These are phyloP conservation scores for Cygnus olor DNA, from an alignment of 2,797 vertebrate genomes.

Conservation along the genomic window DNA sequence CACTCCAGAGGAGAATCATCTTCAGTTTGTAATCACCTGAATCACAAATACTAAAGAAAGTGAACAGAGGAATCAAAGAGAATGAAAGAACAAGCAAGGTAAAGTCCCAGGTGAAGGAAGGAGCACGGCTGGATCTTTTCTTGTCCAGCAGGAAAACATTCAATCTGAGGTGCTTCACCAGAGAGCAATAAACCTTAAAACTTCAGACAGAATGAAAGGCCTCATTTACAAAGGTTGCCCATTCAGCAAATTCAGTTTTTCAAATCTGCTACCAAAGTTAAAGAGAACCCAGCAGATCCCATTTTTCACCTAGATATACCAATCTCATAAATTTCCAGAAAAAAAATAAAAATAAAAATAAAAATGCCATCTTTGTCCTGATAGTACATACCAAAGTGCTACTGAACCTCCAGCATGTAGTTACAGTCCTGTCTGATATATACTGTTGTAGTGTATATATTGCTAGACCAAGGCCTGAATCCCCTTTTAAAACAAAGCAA, in stretches of 20 bases:
- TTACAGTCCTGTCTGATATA: neutral
- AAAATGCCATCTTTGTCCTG: neutral
- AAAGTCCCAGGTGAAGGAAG: neutral
- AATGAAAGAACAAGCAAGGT: neutral
- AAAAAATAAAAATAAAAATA: neutral
- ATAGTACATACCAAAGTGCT: neutral
- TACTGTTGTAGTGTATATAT: neutral
- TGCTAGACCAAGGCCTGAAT: neutral
- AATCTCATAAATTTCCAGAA: neutral
- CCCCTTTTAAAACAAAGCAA: neutral
- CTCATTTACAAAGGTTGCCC: neutral
- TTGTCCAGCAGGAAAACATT: neutral
- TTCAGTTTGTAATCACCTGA: conserved; percentile 24
- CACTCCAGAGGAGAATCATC: conserved; percentile 16
- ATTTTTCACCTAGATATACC: neutral
- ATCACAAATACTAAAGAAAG: conserved; percentile 6
- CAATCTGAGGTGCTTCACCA: neutral
- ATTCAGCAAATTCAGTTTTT: neutral
- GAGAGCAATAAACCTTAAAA: neutral
- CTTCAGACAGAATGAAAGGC: neutral
- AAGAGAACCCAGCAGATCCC: neutral
- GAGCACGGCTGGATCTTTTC: neutral
- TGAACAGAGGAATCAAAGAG: conserved; percentile 20
- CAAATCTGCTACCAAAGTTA: neutral
- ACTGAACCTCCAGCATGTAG: neutral